phyloP scores from a whole-genome alignment of 2,113 vertebrate species.

The Blennius ocellaris region DNA sequence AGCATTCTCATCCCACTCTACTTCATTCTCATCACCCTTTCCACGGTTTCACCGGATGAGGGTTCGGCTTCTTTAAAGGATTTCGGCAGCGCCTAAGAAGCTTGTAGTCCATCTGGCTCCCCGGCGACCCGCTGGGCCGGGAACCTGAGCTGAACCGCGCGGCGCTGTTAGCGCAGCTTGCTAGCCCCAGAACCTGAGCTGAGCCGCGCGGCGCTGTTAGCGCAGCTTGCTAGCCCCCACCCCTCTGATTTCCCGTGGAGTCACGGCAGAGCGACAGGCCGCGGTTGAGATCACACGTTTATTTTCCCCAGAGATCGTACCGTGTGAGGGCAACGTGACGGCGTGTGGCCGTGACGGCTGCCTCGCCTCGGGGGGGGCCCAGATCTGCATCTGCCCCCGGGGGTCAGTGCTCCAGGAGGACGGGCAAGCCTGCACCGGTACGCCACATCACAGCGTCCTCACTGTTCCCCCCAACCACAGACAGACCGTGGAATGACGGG shows the following conservation, averaged over 20 bases:
- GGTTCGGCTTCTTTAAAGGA: constrained; percentile 57
- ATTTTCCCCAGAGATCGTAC: constrained; percentile 80
- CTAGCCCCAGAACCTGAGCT: constrained; percentile 46
- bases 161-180: too few relatives aligned
- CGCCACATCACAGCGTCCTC: constrained; percentile 5
- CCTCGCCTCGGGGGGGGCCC: constrained; percentile 82
- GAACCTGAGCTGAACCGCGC: constrained; percentile 26
- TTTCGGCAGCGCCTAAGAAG: constrained; percentile 61
- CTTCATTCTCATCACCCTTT: constrained; percentile 56
- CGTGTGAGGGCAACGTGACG: constrained; percentile 80
- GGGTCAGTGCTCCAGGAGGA: constrained; percentile 87
- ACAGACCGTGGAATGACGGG: too few relatives aligned
- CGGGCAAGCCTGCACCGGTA: constrained; percentile 90
- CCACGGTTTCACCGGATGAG: constrained; percentile 59
- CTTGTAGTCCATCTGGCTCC: constrained; percentile 58
- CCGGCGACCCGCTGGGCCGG: constrained; percentile 8
- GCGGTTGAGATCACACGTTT: too few relatives aligned
- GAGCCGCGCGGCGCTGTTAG: too few relatives aligned
- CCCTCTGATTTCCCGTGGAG: too few relatives aligned
- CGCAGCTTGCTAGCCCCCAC: too few relatives aligned
- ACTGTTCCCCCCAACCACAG: too few relatives aligned
- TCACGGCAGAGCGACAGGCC: too few relatives aligned
- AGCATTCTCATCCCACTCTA: constrained; percentile 33
- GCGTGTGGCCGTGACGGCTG: constrained; percentile 89
- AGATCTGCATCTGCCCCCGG: constrained; percentile 89